Evolutionary conservation across 1,140 invertebrate genomes (phyloP).

Genomic region (Formica selysi): DNA sequence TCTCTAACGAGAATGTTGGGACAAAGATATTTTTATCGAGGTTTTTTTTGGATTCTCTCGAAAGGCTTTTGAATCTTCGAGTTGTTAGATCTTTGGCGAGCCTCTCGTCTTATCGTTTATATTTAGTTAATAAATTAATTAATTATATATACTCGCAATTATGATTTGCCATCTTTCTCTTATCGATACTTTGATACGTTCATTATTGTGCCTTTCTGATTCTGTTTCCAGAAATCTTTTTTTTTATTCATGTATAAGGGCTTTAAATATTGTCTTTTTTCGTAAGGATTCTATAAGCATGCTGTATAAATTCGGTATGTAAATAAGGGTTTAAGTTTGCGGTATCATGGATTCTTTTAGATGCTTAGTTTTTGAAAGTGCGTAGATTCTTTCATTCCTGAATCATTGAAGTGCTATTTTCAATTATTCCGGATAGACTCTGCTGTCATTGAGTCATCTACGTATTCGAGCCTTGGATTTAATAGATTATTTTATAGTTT

Average conservation of each 20-base stretch:
- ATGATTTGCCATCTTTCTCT: constrained; percentile 69
- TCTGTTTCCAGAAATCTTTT: constrained; percentile 13
- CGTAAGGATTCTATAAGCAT: constrained; percentile 42
- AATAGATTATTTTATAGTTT: neutral
- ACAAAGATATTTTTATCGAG: neutral
- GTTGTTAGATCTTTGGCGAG: constrained; percentile 31
- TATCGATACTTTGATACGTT: constrained; percentile 44
- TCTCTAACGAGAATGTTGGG: neutral
- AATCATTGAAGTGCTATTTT: constrained; percentile 25
- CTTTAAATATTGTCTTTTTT: constrained; percentile 19
- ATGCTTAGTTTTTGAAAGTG: constrained; percentile 18
- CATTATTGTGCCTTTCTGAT: constrained; percentile 30
- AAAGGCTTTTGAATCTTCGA: neutral
- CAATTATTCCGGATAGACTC: neutral
- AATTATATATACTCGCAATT: constrained; percentile 61
- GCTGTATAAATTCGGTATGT: constrained; percentile 23
- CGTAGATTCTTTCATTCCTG: constrained; percentile 20
- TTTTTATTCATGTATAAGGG: neutral
- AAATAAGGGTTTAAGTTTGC: constrained; percentile 37
- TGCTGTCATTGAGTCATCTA: neutral
- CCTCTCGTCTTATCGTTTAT: constrained; percentile 48
- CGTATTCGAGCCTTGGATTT: neutral
- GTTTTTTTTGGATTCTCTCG: neutral
- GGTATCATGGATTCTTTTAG: constrained; percentile 34
- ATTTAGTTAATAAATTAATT: constrained; percentile 57